phyloP scores from a whole-genome alignment of 2,888 invertebrate genomes.

The Platycheirus rosarum region DNA sequence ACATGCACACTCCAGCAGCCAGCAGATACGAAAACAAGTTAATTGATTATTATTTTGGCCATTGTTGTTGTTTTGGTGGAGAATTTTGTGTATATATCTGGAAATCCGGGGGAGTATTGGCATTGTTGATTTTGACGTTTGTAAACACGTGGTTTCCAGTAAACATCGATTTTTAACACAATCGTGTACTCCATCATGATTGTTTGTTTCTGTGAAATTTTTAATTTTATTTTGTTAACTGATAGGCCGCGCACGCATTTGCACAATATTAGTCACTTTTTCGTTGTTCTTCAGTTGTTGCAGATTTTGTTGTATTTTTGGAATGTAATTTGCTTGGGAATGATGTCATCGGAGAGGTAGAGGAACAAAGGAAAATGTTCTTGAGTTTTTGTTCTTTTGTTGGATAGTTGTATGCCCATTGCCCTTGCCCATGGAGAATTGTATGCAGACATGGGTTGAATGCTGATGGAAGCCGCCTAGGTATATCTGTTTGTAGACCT shows the following conservation, averaged over 20 bases:
- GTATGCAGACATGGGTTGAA: not conserved
- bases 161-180: constrained; percentile 32
- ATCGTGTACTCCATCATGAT: not conserved
- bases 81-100: constrained; percentile 23
- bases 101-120: constrained; percentile 24
- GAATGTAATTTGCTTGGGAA: not conserved
- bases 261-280: constrained; percentile 15
- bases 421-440: not conserved
- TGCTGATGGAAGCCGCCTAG: not conserved
- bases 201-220: not conserved
- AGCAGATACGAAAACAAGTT: constrained; percentile 28
- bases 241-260: constrained; percentile 29
- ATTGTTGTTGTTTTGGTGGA: constrained; percentile 25
- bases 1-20: constrained; percentile 8
- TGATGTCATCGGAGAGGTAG: constrained; percentile 13
- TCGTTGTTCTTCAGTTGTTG: no score
- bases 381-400: constrained; percentile 4
- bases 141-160: constrained; percentile 52
- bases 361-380: constrained; percentile 20
- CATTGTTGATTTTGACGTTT: constrained; percentile 36
- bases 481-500: no score
- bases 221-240: not conserved
- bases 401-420: not conserved
- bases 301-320: no score
- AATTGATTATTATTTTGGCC: constrained; percentile 30